Evolutionary conservation across 2,113 vertebrate species (phyloP), one percentile per base, ranked within the genome.

Genomic region (Rattus rattus): DNA sequence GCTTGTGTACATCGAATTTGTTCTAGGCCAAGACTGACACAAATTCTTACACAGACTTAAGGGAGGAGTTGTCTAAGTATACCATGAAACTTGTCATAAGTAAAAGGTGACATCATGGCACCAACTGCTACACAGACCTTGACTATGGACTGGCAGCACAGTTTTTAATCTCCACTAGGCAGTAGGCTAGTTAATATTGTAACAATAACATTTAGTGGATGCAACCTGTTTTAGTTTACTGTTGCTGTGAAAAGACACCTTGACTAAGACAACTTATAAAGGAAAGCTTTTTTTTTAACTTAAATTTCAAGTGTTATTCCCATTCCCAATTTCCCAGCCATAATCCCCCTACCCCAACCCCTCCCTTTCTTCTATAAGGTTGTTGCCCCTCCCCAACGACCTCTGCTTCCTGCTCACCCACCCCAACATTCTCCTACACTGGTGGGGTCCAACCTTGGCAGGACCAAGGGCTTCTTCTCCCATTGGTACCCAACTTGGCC

Each of bases 121-220:
- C 52, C 2, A 1, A 28, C 24, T 63, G 4, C 0, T 39, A 59
- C 11, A 73, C 9, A 54, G 0, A 47, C 16, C 47, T 47, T 22
- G 28, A 10, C 30, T 33, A 6, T 67, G 22, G 2, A 1, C 0
- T 67, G 43, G 20, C 22, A 33, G 3, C 52, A 79, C 28, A 7
- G 36, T 59, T 43, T 39, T 8, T 19, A 87, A 0, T 22, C 12
- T 67, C 8, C 16, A 43, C 54, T 83, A 75, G 39, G 20, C n/a
- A 75, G n/a, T 39, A 61, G 36, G 12, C 56, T 61, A 8, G 1
- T 61, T 70, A 63, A 16, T 30, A 52, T 39, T 56, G 11, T 43
- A 83, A 24, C 9, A 79, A 79, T 1, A 39, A 13, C 30, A 17
- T 76, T 70, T n/a, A 85, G 26, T 7, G 0, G 13, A 77, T 54